A percentile compares a stretch with the other conserved stretches of the same genome.
These are phyloP conservation scores for Lithophane leautieri DNA, from an alignment of 2,888 invertebrate genomes.

Conservation along the genomic window DNA sequence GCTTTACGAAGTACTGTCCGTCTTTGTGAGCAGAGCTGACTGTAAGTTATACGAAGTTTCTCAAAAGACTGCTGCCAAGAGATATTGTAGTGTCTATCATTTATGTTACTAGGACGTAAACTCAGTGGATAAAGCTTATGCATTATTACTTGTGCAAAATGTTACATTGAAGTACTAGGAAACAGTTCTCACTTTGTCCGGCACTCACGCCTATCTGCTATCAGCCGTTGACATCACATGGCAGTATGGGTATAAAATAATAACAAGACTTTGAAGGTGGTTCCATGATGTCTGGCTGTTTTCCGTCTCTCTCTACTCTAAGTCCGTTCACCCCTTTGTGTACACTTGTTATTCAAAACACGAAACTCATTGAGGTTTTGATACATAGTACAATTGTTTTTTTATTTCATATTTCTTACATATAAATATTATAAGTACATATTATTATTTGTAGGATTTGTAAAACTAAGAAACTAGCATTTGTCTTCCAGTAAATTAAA, in stretches of 20 bases:
- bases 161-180: not conserved
- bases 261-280: not conserved
- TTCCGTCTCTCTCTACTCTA: too few species aligned
- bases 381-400: too few species aligned
- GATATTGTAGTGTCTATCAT: slow-evolving; percentile 28
- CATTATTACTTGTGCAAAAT: not conserved
- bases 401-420: too few species aligned
- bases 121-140: not conserved
- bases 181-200: not conserved
- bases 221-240: not conserved
- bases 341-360: slow-evolving; percentile 10
- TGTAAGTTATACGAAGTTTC: slow-evolving; percentile 26
- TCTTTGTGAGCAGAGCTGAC: slow-evolving; percentile 7
- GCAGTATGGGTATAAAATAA: not conserved
- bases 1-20: slow-evolving; percentile 19
- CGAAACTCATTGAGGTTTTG: not conserved
- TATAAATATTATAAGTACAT: too few species aligned
- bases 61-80: slow-evolving; percentile 28
- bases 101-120: slow-evolving; percentile 8
- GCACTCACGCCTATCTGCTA: not conserved
- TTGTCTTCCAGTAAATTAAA: not conserved
- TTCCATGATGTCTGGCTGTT: slow-evolving; percentile 20
- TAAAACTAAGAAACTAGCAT: not conserved
- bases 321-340: slow-evolving; percentile 12
- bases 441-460: not conserved